Conservation (phyloP, 1,140 invertebrate genomes). For the Homalodisca vitripennis region DNA sequence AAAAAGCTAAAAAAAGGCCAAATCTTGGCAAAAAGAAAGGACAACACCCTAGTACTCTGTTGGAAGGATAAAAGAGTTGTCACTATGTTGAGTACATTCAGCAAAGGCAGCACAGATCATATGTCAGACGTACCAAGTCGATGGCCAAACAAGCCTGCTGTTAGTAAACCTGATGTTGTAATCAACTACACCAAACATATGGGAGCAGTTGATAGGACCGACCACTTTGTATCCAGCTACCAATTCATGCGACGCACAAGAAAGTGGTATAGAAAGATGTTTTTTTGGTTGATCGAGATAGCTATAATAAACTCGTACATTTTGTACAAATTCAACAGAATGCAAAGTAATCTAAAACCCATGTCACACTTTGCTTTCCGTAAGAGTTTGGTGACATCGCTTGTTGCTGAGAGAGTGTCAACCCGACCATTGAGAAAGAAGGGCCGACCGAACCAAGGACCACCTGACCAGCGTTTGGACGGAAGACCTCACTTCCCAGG, state of each 20-base stretch:
- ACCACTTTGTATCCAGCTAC: slow-evolving; percentile 42
- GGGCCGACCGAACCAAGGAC: neutral
- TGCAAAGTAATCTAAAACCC: neutral
- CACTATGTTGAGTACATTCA: slow-evolving; percentile 22
- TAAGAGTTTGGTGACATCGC: neutral
- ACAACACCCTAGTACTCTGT: neutral
- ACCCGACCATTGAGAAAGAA: neutral
- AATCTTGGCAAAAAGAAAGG: neutral
- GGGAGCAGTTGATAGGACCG: slow-evolving; percentile 36
- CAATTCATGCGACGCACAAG: slow-evolving; percentile 20
- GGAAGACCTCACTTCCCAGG: neutral
- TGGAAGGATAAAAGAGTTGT: neutral
- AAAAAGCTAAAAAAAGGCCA: slow-evolving; percentile 6
- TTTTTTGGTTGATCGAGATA: slow-evolving; percentile 24
- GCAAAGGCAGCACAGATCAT: slow-evolving; percentile 18
- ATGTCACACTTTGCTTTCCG: neutral
- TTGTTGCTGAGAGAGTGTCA: neutral
- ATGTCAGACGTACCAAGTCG: slow-evolving; percentile 19
- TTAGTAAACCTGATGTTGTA: slow-evolving; percentile 31
- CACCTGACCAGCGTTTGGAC: neutral
- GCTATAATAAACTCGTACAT: neutral
- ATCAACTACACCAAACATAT: slow-evolving; percentile 5
- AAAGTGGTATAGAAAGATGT: slow-evolving; percentile 10
- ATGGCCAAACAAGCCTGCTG: neutral
- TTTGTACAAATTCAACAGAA: neutral